Evolutionary conservation across 2,113 vertebrate genomes (phyloP).

Genomic region (Ochotona princeps): DNA sequence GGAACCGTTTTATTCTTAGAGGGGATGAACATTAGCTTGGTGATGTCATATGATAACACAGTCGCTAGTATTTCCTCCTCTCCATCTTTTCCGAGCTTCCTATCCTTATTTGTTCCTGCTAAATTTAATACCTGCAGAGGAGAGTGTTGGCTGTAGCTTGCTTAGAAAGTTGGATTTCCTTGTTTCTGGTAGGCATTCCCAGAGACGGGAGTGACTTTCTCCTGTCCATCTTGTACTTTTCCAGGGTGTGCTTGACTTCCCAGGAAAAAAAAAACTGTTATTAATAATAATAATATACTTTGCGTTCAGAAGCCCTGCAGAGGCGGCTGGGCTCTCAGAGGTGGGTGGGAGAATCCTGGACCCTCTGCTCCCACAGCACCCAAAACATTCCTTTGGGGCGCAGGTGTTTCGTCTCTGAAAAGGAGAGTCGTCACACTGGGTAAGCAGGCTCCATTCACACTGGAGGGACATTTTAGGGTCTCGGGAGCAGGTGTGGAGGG

Average conservation of each 20-base stretch:
- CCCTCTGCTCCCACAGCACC: neutral
- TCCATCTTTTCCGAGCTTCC: conserved; percentile 36
- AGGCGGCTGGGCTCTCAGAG: neutral
- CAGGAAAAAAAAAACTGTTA: neutral
- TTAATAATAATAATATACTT: neutral
- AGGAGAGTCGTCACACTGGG: neutral
- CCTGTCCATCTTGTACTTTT: neutral
- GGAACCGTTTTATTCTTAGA: conserved; percentile 21
- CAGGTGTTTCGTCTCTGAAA: neutral
- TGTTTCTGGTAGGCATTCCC: conserved; percentile 40
- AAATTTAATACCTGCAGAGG: conserved; percentile 13
- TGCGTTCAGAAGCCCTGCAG: neutral
- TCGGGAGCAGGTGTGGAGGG: neutral
- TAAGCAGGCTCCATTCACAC: neutral
- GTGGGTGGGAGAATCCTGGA: neutral
- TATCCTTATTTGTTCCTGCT: conserved; percentile 4
- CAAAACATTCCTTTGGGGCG: neutral
- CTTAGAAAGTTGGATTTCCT: conserved; percentile 38
- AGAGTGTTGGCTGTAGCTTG: neutral
- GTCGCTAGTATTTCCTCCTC: neutral
- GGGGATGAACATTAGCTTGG: conserved; percentile 15
- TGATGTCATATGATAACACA: neutral
- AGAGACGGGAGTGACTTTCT: conserved; percentile 2
- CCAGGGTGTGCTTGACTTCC: neutral
- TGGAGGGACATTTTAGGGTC: neutral